Conservation (phyloP, 1,140 invertebrate genomes). For the Globodera ellingtonae region DNA sequence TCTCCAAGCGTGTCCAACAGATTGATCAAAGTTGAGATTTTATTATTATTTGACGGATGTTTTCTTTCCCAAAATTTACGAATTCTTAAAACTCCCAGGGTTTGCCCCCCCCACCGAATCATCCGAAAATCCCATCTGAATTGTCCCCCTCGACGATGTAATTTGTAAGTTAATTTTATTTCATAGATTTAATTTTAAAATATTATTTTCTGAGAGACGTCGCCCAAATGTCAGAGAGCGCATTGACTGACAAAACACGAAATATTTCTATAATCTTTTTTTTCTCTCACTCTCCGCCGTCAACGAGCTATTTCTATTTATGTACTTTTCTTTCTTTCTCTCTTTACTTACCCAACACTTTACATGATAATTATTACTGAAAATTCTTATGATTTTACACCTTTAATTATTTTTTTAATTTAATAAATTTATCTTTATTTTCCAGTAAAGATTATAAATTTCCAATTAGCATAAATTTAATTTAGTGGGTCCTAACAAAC, state of each 20-base stretch:
- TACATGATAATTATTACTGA: slow-evolving; percentile 7
- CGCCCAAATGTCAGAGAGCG: background rate
- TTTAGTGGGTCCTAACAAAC: no score
- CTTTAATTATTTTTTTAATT: slow-evolving; percentile 9
- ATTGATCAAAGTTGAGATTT: background rate
- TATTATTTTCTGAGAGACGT: background rate
- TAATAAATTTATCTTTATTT: slow-evolving; percentile 18
- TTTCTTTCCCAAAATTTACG: background rate
- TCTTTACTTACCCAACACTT: background rate
- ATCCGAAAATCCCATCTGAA: slow-evolving; percentile 1
- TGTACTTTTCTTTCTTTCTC: background rate
- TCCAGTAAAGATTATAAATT: no score
- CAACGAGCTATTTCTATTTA: slow-evolving; percentile 1
- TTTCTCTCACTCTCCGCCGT: background rate
- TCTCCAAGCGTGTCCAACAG: background rate
- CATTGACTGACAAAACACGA: background rate
- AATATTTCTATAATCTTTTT: slow-evolving; percentile 12
- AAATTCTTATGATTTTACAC: slow-evolving; percentile 12
- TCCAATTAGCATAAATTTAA: no score
- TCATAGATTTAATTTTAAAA: slow-evolving; percentile 4
- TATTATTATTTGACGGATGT: background rate
- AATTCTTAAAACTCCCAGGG: background rate
- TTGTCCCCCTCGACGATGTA: background rate
- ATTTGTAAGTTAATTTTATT: slow-evolving; percentile 11
- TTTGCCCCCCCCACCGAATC: background rate